These are phyloP conservation scores for Scopus umbretta DNA, from an alignment of 2,113 vertebrate species.

Conservation along the genomic window DNA sequence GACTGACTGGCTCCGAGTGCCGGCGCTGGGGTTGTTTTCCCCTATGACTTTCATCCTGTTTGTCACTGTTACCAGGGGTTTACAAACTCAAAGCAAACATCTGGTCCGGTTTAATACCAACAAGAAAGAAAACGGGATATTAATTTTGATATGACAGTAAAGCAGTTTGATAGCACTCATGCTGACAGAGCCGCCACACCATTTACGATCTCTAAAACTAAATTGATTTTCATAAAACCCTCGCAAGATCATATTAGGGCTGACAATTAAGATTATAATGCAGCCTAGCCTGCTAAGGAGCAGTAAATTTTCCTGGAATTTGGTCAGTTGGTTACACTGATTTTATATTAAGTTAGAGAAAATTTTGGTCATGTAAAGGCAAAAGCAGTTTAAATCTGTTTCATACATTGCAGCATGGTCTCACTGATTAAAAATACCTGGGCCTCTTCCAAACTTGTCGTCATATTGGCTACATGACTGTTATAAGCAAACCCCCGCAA, in stretches of 20 bases:
- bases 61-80: conserved; percentile 29
- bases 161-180: background rate
- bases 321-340: conserved; percentile 34
- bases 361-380: conserved; percentile 36
- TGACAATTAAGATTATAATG: conserved; percentile 31
- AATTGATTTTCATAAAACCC: conserved; percentile 24
- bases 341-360: conserved; percentile 48
- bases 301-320: conserved; percentile 39
- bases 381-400: conserved; percentile 61
- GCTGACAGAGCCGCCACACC: background rate
- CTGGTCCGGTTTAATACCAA: conserved; percentile 23
- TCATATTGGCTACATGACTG: conserved; percentile 63
- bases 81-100: conserved; percentile 29
- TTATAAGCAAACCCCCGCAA: conserved; percentile 60
- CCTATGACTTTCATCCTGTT: conserved; percentile 19
- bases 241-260: background rate
- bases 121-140: conserved; percentile 30
- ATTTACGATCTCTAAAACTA: conserved; percentile 16
- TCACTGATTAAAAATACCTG: conserved; percentile 73
- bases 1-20: background rate
- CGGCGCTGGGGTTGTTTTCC: background rate
- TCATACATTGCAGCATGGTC: conserved; percentile 38
- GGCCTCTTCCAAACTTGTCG: conserved; percentile 63
- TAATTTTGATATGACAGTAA: conserved; percentile 44
- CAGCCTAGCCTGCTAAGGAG: background rate